Base-by-base conservation (phyloP, 2,888 invertebrate species). In the Neoitamus cyanurus region DNA sequence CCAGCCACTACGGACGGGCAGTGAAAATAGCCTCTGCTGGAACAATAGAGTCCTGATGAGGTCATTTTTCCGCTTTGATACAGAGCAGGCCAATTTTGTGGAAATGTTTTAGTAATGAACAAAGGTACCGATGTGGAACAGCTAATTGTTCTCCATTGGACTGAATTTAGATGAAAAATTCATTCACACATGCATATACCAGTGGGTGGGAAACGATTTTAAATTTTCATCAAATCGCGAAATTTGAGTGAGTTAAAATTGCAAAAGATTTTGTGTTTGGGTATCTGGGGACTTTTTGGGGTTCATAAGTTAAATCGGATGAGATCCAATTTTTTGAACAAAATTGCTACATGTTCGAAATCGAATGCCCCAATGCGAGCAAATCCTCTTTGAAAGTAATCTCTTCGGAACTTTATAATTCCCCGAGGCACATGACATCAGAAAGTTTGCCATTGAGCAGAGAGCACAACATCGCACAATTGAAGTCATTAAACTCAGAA, bases 401-500 rank as follows among this genome's bases (percentile, higher is more conserved):
- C 20, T 58, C 7, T 11, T 58, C 9, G 7, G 20, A 58, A 58
- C 58, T 58, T 58, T 9, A 58, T 25, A 58, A 58, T 58, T 58
- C 58, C 48, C 58, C 9, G 58, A 25, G 58, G 58, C 20, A 58
- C 58, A 58, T 58, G 20, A 58, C 58, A 58, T 58, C 20, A 25
- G 20, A 20, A 58, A 25, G 58, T 58, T 42, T 42, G n/a, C 58
- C 20, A 58, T 58, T 42, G 5, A 42, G 42, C 42, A 42, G 42
- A 42, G 42, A 42, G 42, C n/a, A 42, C 30, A n/a, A 31, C 30
- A 70, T 70, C 30, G n/a, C 70, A 25, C 70, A 30, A 58, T 70
- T 70, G 13, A 70, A 70, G 70, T n/a, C 30, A 70, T 70, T 70
- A 75, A 75, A 37, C 46, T 75, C 20, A 28, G 6, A 75, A 75